A percentile compares a stretch with the other conserved stretches of the same genome.
These are phyloP conservation scores for Mesitornis unicolor DNA, from an alignment of 2,113 vertebrate species.

Conservation along the genomic window DNA sequence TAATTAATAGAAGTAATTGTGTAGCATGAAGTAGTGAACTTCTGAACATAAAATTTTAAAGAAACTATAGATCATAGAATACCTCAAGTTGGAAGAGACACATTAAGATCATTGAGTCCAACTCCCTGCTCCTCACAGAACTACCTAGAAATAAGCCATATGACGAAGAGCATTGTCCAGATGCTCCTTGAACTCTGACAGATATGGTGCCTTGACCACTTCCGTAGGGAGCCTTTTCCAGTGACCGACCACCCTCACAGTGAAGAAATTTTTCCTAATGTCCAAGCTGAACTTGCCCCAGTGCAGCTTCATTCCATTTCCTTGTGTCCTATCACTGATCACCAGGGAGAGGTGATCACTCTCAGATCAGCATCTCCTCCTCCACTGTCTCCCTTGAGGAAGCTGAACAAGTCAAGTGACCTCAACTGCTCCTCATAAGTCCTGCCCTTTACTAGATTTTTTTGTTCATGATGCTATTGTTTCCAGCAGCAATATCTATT, in stretches of 20 bases:
- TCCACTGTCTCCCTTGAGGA: fast-evolving
- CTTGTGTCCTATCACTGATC: fast-evolving
- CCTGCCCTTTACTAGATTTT: neutral
- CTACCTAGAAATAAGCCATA: neutral
- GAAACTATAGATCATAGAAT: neutral
- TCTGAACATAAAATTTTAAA: neutral
- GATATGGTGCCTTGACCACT: neutral
- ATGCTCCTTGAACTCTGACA: neutral
- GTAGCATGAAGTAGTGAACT: neutral
- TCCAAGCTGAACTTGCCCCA: neutral
- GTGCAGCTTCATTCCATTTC: neutral
- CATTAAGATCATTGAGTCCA: neutral
- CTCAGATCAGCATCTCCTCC: neutral
- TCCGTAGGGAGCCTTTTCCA: neutral
- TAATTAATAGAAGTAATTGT: neutral
- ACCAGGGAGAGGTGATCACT: neutral
- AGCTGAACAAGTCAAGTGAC: neutral
- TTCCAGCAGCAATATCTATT: neutral
- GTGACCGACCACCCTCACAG: fast-evolving
- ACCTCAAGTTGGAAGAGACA: neutral
- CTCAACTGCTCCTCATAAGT: fast-evolving
- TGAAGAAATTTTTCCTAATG: neutral
- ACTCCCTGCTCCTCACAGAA: fast-evolving
- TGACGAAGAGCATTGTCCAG: fast-evolving
- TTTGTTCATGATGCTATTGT: neutral